Conservation (phyloP, 1,140 invertebrate genomes). For the Carcinoscorpius rotundicauda region DNA sequence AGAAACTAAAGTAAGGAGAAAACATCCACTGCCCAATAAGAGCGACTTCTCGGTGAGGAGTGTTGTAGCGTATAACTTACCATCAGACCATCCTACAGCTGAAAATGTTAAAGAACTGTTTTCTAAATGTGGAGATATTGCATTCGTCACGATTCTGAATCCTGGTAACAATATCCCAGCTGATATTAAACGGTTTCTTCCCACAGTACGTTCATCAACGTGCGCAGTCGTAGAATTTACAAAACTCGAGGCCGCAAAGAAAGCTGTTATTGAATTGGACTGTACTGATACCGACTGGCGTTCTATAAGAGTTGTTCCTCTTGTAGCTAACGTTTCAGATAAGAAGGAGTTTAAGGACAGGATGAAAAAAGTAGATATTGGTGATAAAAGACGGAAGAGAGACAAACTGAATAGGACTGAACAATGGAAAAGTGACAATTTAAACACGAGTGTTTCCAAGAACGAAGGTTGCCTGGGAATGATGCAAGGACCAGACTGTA, state of each 20-base stretch:
- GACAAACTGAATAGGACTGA: no score
- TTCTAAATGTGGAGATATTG: constrained; percentile 19
- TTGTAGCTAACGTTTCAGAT: no score
- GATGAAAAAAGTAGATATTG: no score
- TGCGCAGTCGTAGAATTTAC: constrained; percentile 45
- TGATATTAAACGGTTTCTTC: constrained; percentile 14
- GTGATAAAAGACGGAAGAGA: no score
- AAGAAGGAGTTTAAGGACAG: no score
- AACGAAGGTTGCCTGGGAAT: no score
- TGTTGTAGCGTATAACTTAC: constrained; percentile 18
- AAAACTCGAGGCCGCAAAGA: constrained; percentile 64
- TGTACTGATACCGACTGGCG: no score
- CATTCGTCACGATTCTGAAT: constrained; percentile 17
- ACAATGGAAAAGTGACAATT: no score
- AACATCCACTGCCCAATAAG: constrained; percentile 70
- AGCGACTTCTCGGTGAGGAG: constrained; percentile 85
- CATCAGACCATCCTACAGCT: constrained; percentile 12
- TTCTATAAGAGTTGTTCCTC: no score
- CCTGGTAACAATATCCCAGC: constrained; percentile 38
- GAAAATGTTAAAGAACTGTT: constrained; percentile 19
- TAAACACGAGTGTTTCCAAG: no score
- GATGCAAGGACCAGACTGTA: no score
- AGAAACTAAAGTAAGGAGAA: constrained; percentile 76
- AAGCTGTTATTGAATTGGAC: constrained; percentile 40
- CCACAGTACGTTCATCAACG: constrained; percentile 32